phyloP scores from a whole-genome alignment of 1,140 invertebrate species.

The Saccostrea cuccullata region DNA sequence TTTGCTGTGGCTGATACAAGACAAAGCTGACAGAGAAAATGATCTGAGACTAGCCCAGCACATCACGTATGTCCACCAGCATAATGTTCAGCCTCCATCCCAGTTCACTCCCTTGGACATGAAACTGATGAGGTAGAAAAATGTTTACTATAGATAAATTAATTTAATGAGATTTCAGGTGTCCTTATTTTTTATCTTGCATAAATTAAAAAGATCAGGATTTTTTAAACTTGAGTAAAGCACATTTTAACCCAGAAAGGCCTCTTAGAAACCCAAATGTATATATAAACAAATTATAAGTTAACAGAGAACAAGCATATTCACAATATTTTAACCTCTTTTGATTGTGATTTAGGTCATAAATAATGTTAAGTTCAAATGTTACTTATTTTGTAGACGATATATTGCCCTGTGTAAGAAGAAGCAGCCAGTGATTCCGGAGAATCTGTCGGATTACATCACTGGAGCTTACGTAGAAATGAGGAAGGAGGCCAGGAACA shows the following conservation, averaged over 20 bases:
- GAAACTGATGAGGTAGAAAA: slow-evolving; percentile 88
- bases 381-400: slow-evolving; percentile 78
- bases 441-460: slow-evolving; percentile 92
- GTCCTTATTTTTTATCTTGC: too few relatives aligned
- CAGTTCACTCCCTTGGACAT: slow-evolving; percentile 90
- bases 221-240: too few relatives aligned
- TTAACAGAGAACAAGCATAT: too few relatives aligned
- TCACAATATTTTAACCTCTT: too few relatives aligned
- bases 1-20: slow-evolving; percentile 97
- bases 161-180: neutral
- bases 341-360: too few relatives aligned
- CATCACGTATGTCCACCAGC: slow-evolving; percentile 98
- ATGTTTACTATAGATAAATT: neutral
- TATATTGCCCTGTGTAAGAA: slow-evolving; percentile 95
- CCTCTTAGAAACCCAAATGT: too few relatives aligned
- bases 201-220: too few relatives aligned
- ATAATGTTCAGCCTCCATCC: slow-evolving; percentile 90
- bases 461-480: slow-evolving; percentile 97
- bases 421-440: slow-evolving; percentile 92
- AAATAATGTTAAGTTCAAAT: too few relatives aligned
- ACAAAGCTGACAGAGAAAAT: slow-evolving; percentile 94
- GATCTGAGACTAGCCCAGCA: slow-evolving; percentile 96
- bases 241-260: too few relatives aligned
- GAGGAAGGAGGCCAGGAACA: slow-evolving; percentile 93
- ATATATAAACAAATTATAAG: too few relatives aligned